Conservation (phyloP, 2,888 invertebrate species). For the Maniola hyperantus region DNA sequence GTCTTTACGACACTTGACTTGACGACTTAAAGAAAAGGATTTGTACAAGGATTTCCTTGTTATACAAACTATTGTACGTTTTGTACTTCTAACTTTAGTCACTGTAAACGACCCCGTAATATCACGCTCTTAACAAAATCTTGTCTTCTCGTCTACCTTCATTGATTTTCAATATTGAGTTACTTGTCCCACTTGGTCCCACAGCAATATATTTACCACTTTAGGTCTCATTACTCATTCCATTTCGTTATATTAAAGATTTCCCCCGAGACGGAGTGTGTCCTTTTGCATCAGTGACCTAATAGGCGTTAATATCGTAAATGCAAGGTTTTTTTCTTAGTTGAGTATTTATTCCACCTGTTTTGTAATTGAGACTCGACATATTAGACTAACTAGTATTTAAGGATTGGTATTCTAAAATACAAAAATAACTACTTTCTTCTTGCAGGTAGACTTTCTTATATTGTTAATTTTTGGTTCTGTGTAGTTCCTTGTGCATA, state of each 20-base stretch:
- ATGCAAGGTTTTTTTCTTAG: slow-evolving; percentile 12
- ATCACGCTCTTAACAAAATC: neutral
- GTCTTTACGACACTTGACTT: slow-evolving; percentile 15
- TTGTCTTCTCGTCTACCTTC: neutral
- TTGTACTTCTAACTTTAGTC: neutral
- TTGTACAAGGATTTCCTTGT: slow-evolving; percentile 29
- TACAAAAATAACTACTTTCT: neutral
- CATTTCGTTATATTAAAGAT: slow-evolving; percentile 72
- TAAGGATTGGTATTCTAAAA: too few relatives aligned
- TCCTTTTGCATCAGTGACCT: slow-evolving; percentile 30
- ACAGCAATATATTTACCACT: slow-evolving; percentile 76
- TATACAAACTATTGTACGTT: slow-evolving; percentile 1
- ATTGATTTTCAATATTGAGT: slow-evolving; percentile 15
- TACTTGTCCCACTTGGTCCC: slow-evolving; percentile 55
- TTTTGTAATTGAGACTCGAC: neutral
- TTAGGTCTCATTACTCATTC: slow-evolving; percentile 78
- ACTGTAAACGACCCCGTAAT: neutral
- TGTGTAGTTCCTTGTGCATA: too few relatives aligned
- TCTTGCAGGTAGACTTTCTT: too few relatives aligned
- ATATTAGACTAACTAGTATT: neutral
- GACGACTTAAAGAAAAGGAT: slow-evolving; percentile 16
- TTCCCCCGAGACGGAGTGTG: slow-evolving; percentile 57
- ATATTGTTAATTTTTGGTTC: too few relatives aligned
- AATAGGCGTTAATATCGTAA: slow-evolving; percentile 22
- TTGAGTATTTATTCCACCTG: slow-evolving; percentile 7